A percentile compares a stretch with the other conserved stretches of the same genome.
Evolutionary conservation across 1,140 invertebrate genomes (phyloP).

Genomic region (Aphelinus certus): DNA sequence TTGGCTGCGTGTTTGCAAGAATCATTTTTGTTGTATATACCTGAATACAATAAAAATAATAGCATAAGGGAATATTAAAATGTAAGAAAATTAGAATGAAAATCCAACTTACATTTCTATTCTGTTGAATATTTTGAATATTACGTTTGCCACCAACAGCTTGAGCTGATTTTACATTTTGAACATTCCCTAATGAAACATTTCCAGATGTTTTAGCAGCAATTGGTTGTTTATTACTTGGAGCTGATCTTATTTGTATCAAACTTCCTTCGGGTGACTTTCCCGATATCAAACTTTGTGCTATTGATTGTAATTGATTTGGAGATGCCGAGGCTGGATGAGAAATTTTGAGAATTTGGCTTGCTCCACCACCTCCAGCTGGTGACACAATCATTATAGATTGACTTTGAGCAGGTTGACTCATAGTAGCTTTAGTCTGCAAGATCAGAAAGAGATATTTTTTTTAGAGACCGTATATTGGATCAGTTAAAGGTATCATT

Average conservation of each 20-base stretch:
- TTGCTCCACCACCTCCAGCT: constrained; percentile 58
- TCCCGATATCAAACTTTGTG: constrained; percentile 62
- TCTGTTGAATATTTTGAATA: constrained; percentile 52
- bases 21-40: constrained; percentile 72
- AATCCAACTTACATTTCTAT: constrained; percentile 54
- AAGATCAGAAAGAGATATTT: too few relatives aligned
- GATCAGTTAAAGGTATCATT: too few relatives aligned
- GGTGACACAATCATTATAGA: constrained; percentile 65
- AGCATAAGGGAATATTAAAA: neutral
- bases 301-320: constrained; percentile 60
- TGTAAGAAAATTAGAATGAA: neutral
- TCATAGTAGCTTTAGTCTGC: constrained; percentile 55
- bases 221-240: constrained; percentile 43
- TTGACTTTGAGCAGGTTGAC: constrained; percentile 56
- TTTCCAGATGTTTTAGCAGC: constrained; percentile 48
- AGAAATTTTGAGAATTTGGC: constrained; percentile 64
- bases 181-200: constrained; percentile 57
- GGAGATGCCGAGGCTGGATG: constrained; percentile 60
- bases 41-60: constrained; percentile 42
- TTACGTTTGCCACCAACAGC: constrained; percentile 55
- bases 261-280: constrained; percentile 64
- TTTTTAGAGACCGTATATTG: too few relatives aligned
- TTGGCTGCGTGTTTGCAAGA: constrained; percentile 65
- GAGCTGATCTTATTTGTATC: constrained; percentile 60
- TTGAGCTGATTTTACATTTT: constrained; percentile 55